Percentiles rank a stretch among this genome's conserved stretches.
Conservation (phyloP, 2,888 invertebrate genomes). For the Pogonocherus hispidulus region DNA sequence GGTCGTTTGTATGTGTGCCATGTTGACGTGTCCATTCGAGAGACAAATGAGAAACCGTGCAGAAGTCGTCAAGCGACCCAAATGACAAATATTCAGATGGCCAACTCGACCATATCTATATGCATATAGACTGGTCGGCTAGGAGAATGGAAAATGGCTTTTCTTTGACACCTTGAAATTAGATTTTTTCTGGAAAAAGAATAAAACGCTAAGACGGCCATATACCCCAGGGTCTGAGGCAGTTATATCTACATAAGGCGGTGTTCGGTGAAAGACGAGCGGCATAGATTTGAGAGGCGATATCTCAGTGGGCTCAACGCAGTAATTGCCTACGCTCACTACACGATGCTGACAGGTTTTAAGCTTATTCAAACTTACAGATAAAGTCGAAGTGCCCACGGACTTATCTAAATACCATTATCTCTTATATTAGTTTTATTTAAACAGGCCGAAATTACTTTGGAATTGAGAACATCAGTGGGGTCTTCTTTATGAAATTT, state of each 20-base stretch:
- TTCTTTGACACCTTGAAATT: conserved; percentile 71
- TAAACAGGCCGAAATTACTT: conserved; percentile 39
- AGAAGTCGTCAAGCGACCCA: conserved; percentile 29
- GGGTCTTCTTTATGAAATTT: conserved; percentile 39
- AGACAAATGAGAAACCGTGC: conserved; percentile 44
- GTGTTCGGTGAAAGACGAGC: conserved; percentile 54
- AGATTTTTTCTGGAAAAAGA: conserved; percentile 69
- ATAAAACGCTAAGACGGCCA: conserved; percentile 50
- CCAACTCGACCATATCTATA: conserved; percentile 65
- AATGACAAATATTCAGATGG: conserved; percentile 63
- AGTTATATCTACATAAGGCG: conserved; percentile 57
- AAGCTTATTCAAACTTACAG: conserved; percentile 35
- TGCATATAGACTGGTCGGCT: conserved; percentile 65
- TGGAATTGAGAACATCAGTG: conserved; percentile 32
- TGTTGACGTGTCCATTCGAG: conserved; percentile 42
- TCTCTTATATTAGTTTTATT: conserved; percentile 43
- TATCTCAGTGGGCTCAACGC: not conserved
- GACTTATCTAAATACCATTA: conserved; percentile 40
- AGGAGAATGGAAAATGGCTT: conserved; percentile 70
- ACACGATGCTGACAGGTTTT: conserved; percentile 5
- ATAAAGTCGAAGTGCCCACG: conserved; percentile 36
- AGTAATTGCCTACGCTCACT: conserved; percentile 16
- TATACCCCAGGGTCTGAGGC: conserved; percentile 45
- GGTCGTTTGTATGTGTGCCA: conserved; percentile 32
- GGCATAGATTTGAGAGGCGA: conserved; percentile 43